Evolutionary conservation across 1,140 invertebrate species (phyloP), one percentile per base, ranked within the genome.

Genomic region (Tetraneura akinire): DNA sequence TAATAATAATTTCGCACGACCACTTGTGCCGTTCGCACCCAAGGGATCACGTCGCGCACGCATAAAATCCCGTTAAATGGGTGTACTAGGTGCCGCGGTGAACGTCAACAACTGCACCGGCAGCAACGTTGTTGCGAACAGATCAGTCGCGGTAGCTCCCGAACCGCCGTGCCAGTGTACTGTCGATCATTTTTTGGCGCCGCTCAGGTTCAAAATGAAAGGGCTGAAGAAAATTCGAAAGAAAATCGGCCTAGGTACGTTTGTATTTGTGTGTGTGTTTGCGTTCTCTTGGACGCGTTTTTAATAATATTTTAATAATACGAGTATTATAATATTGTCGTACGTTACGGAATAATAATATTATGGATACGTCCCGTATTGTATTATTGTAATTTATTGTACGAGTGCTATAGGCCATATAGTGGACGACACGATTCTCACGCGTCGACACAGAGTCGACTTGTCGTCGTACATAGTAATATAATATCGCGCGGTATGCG

Each of bases 151-250:
- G n/a, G 53, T 23, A 26, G 55, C 55, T 16, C 32, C 74, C 55
- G 74, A 78, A 62, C 74, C 74, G 51, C 64, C 80, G 16, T 81
- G 80, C 9, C 73, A 80, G 62, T 80, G 73, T 80, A 78, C 51
- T 21, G 83, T 82, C 51, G 87, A 87, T 81, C 74, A 78, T 60
- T 86, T 88, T 42, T 82, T 88, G 29, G 86, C 87, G 45, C 87
- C 87, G 0, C 80, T 88, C 32, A 84, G 86, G 45, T 86, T 84
- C 85, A 89, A 88, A 83, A 89, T 89, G 88, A 88, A 88, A 85
- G 87, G 88, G 68, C 85, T 89, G 3, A 89, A 89, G 84, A 89
- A 89, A 81, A 85, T 89, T 81, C 89, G 89, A 83, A 85, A 86
- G 81, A 87, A 87, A 82, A 89, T 89, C 84, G 88, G 88, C 37